Base-by-base conservation (phyloP, 2,113 vertebrate species). In the Phrynocephalus versicolor region DNA sequence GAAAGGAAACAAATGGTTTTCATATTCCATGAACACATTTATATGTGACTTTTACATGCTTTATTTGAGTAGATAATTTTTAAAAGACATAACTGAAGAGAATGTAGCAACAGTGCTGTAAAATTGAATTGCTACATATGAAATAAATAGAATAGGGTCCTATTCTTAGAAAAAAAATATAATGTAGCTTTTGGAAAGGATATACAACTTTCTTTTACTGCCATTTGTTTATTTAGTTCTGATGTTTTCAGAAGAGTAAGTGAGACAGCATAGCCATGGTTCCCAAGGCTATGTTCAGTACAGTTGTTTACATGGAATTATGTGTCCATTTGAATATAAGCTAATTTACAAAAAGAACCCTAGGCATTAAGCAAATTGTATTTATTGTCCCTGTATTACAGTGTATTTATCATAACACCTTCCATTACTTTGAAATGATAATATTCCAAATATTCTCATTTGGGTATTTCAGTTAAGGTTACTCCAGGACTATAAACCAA, bases 391-490 rank as follows among this genome's bases (percentile, higher is more conserved):
- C 64, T 89, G 1, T 81, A 45, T 83, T n/a, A 85, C 13, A 84
- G 62, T 57, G 71, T 60, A 79, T 84, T 91, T 81, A 82, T 79
- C 0, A 73, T 14, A 1, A 90, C 90, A 76, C 37, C 70, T 92
- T 92, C 13, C 81, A 33, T 88, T 91, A 55, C 85, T 89, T 51
- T 58, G 92, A 92, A 76, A 27, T 57, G 9, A 3, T 70, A 14
- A 78, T 79, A 41, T 90, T 35, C 85, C 62, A 72, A 86, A 84
- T 19, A 15, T 35, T 88, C 39, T 87, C 86, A 67, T 69, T 51
- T 21, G 89, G 70, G 39, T 91, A 81, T 71, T 93, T 95, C 75
- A 89, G 41, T 92, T 90, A 77, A 75, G 45, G 75, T 85, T 90
- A 73, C 30, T 51, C 51, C 88, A 89, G 79, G 60, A 57, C 93